Percentiles rank a stretch among this genome's conserved stretches.
Conservation (phyloP, 2,113 vertebrate genomes). For the Seriola dumerili region DNA sequence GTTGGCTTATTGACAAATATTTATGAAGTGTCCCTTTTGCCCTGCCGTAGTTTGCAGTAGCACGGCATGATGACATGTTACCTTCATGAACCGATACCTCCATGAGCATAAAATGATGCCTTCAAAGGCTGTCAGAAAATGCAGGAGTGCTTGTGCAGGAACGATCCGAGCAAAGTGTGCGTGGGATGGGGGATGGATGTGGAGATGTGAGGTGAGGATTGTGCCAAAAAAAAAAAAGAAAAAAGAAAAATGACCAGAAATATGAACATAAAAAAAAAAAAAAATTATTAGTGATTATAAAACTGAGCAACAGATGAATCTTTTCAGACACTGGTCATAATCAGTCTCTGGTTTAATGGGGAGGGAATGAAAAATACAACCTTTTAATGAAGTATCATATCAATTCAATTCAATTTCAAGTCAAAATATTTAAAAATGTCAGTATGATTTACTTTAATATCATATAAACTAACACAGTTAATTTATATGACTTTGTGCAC, state of each 20-base stretch:
- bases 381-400: not conserved
- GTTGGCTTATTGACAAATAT: not conserved
- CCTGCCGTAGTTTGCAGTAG: constrained; percentile 32
- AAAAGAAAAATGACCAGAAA: not conserved
- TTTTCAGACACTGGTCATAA: not conserved
- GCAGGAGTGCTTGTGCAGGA: too few relatives aligned
- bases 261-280: not conserved
- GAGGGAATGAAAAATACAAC: not conserved
- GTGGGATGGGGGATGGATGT: not conserved
- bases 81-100: not conserved
- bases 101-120: constrained; percentile 43
- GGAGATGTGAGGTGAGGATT: not conserved
- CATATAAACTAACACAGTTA: too few relatives aligned
- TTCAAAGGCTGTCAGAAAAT: constrained; percentile 51
- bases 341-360: not conserved
- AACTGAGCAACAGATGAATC: not conserved
- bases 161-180: constrained; percentile 16
- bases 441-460: too few relatives aligned
- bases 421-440: too few relatives aligned
- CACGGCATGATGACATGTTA: constrained; percentile 26
- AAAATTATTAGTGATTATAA: not conserved
- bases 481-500: too few relatives aligned
- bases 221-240: not conserved
- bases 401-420: too few relatives aligned
- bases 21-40: constrained; percentile 12